Conservation (phyloP, 2,113 vertebrate species). For the Paraplagusia blochii region DNA sequence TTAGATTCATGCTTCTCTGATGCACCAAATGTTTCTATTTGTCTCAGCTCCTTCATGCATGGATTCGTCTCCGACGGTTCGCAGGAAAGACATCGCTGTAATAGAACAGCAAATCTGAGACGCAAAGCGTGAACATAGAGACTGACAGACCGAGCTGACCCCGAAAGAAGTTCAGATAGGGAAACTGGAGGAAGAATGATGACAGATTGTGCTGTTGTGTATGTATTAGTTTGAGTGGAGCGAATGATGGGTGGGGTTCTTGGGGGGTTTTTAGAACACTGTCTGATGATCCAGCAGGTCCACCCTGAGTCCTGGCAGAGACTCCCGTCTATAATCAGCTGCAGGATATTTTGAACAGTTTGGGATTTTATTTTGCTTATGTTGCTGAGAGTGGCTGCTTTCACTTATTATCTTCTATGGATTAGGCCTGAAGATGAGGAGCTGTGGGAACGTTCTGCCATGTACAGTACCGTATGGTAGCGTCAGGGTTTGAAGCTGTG, state of each 20-base stretch:
- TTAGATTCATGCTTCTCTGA: too few species aligned
- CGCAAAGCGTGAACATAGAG: too few species aligned
- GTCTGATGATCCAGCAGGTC: slow-evolving; percentile 64
- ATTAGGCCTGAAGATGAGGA: too few species aligned
- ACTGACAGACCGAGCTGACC: slow-evolving; percentile 21
- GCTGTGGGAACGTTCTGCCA: too few species aligned
- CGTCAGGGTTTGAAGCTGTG: too few species aligned
- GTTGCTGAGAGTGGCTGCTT: background rate
- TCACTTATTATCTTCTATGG: too few species aligned
- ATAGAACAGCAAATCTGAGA: too few species aligned
- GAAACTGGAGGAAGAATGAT: background rate
- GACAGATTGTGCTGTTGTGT: background rate
- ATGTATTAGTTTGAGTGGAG: slow-evolving; percentile 29
- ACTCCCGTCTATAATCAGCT: slow-evolving; percentile 53
- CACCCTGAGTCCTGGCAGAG: slow-evolving; percentile 61
- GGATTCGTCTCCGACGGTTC: too few species aligned
- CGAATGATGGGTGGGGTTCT: slow-evolving; percentile 40
- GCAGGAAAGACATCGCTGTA: too few species aligned
- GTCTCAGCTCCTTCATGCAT: too few species aligned
- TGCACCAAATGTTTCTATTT: too few species aligned
- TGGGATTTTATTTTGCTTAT: background rate
- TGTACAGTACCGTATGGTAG: too few species aligned
- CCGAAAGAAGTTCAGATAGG: slow-evolving; percentile 16
- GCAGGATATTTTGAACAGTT: slow-evolving; percentile 40
- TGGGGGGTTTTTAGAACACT: slow-evolving; percentile 23